These are phyloP conservation scores for Climacteris rufus DNA, from an alignment of 2,113 vertebrate species.

Conservation along the genomic window DNA sequence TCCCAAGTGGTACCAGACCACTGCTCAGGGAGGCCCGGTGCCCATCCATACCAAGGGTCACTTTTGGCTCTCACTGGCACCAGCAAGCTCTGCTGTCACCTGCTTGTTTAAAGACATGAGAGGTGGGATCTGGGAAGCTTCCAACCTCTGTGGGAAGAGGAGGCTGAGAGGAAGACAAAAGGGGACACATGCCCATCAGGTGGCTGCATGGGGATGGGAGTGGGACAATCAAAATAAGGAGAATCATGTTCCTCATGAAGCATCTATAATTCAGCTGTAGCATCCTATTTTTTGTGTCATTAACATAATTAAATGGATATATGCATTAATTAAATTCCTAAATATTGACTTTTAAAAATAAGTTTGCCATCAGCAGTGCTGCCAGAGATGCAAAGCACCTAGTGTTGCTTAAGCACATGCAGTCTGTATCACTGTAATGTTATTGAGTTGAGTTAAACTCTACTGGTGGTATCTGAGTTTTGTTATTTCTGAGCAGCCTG, in stretches of 20 bases:
- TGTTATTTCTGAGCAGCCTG: neutral
- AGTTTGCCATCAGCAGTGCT: neutral
- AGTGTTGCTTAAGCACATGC: neutral
- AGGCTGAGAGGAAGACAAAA: neutral
- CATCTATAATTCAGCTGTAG: neutral
- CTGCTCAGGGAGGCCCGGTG: neutral
- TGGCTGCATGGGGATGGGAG: neutral
- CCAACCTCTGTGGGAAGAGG: neutral
- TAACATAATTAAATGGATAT: neutral
- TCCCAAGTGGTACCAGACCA: neutral
- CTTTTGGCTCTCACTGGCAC: too few relatives aligned
- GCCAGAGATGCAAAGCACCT: neutral
- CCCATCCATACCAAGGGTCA: too few relatives aligned
- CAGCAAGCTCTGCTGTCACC: too few relatives aligned
- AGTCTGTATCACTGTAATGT: neutral
- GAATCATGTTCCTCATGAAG: neutral
- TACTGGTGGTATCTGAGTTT: neutral
- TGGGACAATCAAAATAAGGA: neutral
- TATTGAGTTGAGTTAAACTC: neutral
- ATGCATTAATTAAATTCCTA: neutral
- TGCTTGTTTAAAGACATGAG: too few relatives aligned
- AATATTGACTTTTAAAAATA: neutral
- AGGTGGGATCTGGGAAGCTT: neutral
- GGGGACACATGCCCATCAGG: neutral
- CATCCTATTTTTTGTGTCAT: neutral